Evolutionary conservation across 2,797 vertebrate species (phyloP).

Genomic region (Brotula barbata): DNA sequence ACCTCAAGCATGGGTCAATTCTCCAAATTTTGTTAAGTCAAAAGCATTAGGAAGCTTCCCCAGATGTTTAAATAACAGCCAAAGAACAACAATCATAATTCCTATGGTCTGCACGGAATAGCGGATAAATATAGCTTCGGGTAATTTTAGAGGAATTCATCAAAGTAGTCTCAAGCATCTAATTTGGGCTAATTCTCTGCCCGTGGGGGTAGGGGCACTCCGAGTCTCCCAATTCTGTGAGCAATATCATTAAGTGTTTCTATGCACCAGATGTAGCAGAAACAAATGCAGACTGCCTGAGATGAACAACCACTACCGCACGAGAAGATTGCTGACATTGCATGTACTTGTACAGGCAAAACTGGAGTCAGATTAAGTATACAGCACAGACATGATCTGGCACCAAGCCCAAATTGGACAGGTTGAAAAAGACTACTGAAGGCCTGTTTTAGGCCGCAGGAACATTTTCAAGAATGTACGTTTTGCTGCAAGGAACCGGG

Average conservation of each 20-base stretch:
- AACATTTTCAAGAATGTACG: no score
- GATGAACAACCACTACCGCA: no score
- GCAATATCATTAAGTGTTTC: slow-evolving; percentile 56
- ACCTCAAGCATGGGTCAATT: background rate
- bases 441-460: background rate
- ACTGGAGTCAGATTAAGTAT: slow-evolving; percentile 17
- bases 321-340: background rate
- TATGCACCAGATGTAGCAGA: slow-evolving; percentile 26
- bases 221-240: slow-evolving; percentile 29
- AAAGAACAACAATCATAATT: slow-evolving; percentile 30
- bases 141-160: slow-evolving; percentile 62
- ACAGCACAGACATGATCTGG: slow-evolving; percentile 1
- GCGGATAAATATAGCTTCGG: slow-evolving; percentile 37
- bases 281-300: slow-evolving; percentile 10
- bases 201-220: slow-evolving; percentile 26
- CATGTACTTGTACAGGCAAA: slow-evolving; percentile 21
- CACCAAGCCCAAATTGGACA: background rate
- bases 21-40: background rate
- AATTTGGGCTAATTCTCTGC: slow-evolving; percentile 45
- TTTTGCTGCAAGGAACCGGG: no score
- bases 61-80: slow-evolving; percentile 14
- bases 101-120: slow-evolving; percentile 22
- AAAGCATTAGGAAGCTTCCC: background rate
- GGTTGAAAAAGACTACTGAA: background rate
- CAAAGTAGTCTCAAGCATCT: slow-evolving; percentile 48